Conservation (phyloP, 2,797 vertebrate genomes). For the Bovichtus diacanthus region DNA sequence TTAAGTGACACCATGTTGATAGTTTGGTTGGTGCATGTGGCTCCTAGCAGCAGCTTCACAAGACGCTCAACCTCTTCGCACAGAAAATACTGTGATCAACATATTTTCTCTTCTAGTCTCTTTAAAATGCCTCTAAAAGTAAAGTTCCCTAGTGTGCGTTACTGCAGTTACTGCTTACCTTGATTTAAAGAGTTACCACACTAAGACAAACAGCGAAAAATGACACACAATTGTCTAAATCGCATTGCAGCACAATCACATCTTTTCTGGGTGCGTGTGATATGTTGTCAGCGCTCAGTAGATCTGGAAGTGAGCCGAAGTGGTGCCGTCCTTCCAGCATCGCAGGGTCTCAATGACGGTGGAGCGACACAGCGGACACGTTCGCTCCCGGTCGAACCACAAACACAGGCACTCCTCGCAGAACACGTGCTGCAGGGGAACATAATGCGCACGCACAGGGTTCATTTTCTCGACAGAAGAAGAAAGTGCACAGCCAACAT, state of each 20-base stretch:
- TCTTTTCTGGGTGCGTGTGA: not conserved
- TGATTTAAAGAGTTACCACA: not conserved
- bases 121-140: not conserved
- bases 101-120: not conserved
- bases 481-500: not conserved
- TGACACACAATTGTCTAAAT: not conserved
- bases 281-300: constrained; percentile 81
- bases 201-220: not conserved
- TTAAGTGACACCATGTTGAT: not conserved
- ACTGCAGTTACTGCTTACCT: not conserved
- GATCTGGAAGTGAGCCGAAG: constrained; percentile 97
- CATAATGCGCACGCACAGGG: not conserved
- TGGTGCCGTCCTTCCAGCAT: constrained; percentile 98
- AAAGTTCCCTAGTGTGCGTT: not conserved
- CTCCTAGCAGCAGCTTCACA: not conserved
- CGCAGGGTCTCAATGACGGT: constrained; percentile 91
- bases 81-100: not conserved
- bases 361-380: constrained; percentile 95
- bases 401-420: constrained; percentile 97
- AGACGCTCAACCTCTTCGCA: not conserved
- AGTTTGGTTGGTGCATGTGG: constrained; percentile 1
- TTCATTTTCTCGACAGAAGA: not conserved
- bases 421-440: constrained; percentile 91
- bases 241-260: not conserved
- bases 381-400: constrained; percentile 96